Base-by-base conservation (phyloP, 2,113 vertebrate genomes). In the Phoxinus phoxinus region DNA sequence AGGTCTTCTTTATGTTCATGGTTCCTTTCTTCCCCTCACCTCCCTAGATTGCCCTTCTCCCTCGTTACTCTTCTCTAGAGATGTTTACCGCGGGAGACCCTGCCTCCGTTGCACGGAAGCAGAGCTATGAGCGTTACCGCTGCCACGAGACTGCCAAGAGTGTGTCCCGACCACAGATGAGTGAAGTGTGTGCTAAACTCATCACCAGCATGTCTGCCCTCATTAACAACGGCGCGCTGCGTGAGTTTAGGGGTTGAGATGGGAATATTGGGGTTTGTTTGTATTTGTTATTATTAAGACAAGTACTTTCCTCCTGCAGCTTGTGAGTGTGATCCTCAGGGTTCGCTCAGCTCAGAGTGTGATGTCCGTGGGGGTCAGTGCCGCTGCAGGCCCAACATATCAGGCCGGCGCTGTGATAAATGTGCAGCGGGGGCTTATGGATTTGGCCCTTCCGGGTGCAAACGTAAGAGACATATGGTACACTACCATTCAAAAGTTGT, bases 321-420 rank as follows among this genome's bases (percentile, higher is more conserved):
- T 32, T 99, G 98, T 89, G 94, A 94, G 86, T 99, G 98, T 0
- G 95, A 98, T 89, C 96, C 94, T 37, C 97, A 99, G 90, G 98
- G 98, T 56, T 98, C 98, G 0, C 81, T 97, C 88, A 99, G 96
- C 6, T 95, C 96, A 0, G 92, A 97, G 86, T 99, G 98, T 85
- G 94, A 94, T n/a, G 93, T 95, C 11, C 94, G 94, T 0, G 97
- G 98, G 0, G 98, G 98, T n/a, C 98, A 99, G 90, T 99, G 98
- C 86, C 95, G 12, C 46, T 99, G 98, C 92, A 97, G 96, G 72
- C 91, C 96, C 74, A 96, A 95, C 0, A 94, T 99, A 80, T 89
- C 95, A 73, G 97, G 97, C 5, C 95, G 93, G 1, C 94, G 94
- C 86, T 99, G 98, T 89, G 93, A 98, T 44, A 92, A 88, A 86